Evolutionary conservation across 2,113 vertebrate genomes (phyloP).

Genomic region (Columba janthina): DNA sequence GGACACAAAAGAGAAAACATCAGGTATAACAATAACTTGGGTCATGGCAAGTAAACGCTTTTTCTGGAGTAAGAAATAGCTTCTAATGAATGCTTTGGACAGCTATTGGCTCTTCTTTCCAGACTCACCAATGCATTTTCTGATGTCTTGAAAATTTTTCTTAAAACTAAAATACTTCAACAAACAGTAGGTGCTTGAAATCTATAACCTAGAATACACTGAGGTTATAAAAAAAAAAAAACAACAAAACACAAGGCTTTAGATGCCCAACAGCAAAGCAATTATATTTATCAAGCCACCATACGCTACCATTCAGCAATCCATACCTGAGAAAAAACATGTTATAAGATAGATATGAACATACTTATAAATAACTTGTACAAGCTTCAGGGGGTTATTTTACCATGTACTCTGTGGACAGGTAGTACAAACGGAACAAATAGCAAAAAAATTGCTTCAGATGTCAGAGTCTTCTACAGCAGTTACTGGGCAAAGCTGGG

Average conservation of each 20-base stretch:
- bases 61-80: background rate
- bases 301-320: background rate
- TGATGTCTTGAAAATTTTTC: background rate
- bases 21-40: background rate
- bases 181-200: background rate
- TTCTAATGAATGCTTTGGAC: background rate
- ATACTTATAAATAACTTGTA: background rate
- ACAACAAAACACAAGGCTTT: background rate
- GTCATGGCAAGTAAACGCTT: background rate
- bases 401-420: background rate
- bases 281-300: background rate
- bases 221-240: background rate
- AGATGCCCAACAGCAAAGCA: background rate
- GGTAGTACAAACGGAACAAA: background rate
- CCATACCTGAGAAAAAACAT: background rate
- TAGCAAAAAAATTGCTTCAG: background rate
- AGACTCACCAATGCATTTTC: background rate
- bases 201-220: background rate
- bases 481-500: background rate
- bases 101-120: background rate
- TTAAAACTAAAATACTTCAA: background rate
- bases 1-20: background rate
- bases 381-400: background rate
- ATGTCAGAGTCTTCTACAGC: background rate
- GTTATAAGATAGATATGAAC: background rate